Evolutionary conservation across 2,888 invertebrate species (phyloP).

Genomic region (Pollenia labialis): DNA sequence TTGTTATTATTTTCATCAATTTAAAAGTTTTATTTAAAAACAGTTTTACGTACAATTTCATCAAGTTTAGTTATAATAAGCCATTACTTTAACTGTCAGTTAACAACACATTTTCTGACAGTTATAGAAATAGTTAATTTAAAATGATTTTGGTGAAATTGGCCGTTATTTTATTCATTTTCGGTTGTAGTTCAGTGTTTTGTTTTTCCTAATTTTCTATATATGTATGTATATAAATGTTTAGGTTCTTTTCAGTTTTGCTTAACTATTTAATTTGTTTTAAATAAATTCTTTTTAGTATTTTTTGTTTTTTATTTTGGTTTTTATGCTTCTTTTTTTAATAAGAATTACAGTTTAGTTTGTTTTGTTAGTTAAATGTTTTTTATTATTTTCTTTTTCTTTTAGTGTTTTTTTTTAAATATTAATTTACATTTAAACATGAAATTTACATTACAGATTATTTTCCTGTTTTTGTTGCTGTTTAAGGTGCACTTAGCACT

Average conservation of each 20-base stretch:
- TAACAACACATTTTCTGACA: too few relatives aligned
- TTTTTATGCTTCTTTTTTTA: conserved; percentile 11
- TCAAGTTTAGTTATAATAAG: too few relatives aligned
- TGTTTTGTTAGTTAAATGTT: conserved; percentile 16
- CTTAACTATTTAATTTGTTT: neutral
- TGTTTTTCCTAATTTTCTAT: conserved; percentile 25
- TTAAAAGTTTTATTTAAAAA: conserved; percentile 67
- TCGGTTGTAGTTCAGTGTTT: conserved; percentile 4
- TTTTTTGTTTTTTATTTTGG: neutral
- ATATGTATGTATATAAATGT: too few relatives aligned
- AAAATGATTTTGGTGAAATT: too few relatives aligned
- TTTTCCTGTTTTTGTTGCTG: conserved; percentile 17
- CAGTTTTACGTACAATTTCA: conserved; percentile 18
- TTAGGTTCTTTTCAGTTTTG: conserved; percentile 4
- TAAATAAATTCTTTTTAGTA: conserved; percentile 29
- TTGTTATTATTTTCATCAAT: conserved; percentile 18
- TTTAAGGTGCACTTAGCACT: conserved; percentile 16
- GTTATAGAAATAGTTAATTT: too few relatives aligned
- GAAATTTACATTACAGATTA: conserved; percentile 61
- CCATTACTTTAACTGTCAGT: too few relatives aligned
- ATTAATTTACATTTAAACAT: conserved; percentile 68
- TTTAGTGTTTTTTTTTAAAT: conserved; percentile 60
- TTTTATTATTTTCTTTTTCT: conserved; percentile 19
- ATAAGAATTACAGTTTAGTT: conserved; percentile 56
- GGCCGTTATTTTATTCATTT: neutral